A percentile compares a stretch with the other conserved stretches of the same genome.
Conservation (phyloP, 2,888 invertebrate species). For the Volucella bombylans region DNA sequence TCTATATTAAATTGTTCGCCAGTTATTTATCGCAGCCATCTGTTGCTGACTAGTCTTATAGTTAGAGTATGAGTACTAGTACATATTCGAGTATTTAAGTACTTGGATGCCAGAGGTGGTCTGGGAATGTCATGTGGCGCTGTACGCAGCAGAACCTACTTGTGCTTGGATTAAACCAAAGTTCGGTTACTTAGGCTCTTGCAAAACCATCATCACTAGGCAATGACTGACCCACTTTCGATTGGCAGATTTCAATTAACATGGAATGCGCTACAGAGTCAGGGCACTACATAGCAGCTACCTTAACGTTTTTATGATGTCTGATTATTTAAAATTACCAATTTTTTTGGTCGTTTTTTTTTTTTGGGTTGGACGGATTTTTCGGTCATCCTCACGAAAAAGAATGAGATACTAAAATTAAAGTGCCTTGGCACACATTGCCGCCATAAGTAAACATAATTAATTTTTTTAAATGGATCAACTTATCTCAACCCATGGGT, state of each 20-base stretch:
- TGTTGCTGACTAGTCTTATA: conserved; percentile 8
- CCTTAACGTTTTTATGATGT: conserved; percentile 24
- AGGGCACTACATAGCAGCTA: conserved; percentile 1
- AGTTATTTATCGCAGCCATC: conserved; percentile 47
- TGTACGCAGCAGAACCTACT: neutral
- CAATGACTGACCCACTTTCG: conserved; percentile 64
- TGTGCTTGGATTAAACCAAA: conserved; percentile 8
- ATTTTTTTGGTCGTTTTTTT: neutral
- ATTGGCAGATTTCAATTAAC: conserved; percentile 59
- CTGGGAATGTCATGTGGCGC: conserved; percentile 55
- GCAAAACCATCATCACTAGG: conserved; percentile 54
- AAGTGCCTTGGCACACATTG: conserved; percentile 49
- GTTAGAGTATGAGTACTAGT: neutral
- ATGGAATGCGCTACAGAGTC: conserved; percentile 38
- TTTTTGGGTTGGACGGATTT: conserved; percentile 14
- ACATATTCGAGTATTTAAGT: neutral
- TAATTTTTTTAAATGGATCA: conserved; percentile 35
- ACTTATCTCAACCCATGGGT: neutral
- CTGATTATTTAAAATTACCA: conserved; percentile 37
- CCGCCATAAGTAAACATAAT: conserved; percentile 24
- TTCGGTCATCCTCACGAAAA: conserved; percentile 38
- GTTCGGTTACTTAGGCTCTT: conserved; percentile 43
- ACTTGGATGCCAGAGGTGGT: conserved; percentile 34
- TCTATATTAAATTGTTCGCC: conserved; percentile 61
- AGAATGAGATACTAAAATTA: conserved; percentile 10